Evolutionary conservation across 2,797 vertebrate genomes (phyloP), one percentile per base, ranked within the genome.

Genomic region (Halcyon chelicuti): DNA sequence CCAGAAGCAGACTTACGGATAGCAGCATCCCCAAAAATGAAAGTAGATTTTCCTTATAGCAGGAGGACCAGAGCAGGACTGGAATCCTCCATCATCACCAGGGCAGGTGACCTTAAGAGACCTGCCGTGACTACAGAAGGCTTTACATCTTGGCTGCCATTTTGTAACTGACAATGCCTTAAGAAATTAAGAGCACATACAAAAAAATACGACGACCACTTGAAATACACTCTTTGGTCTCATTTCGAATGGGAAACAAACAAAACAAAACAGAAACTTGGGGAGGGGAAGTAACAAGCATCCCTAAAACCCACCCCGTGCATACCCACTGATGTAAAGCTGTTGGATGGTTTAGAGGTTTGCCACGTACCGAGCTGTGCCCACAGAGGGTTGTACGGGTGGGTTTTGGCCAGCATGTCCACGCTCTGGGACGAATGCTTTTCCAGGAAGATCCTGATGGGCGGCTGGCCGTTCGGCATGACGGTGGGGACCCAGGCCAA

Each of bases 401-500:
- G 99, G 25, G 99, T 99, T 97, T 99, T 99, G 83, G 99, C 99
- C 98, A 99, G 98, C 99, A 99, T 98, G 98, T 99, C 99, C 62
- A 99, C 99, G 22, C 99, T 99, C 97, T 99, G 98, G 35, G 99
- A 99, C 58, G 99, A 99, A 98, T 99, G 99, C 94, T 99, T 99
- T 97, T 99, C 99, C 75, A 99, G 98, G 98, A 99, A 99, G 97
- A 99, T 99, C 95, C 99, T 99, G 95, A 99, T 99, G 29, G 99
- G 99, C 5, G 99, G 99, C 65, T 99, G 99, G 58, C 99, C 99
- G 37, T 99, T 99, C 78, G 99, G 99, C 99, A 99, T 99, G 90
- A 99, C 99, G 0, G 99, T 99, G 83, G 99, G 99, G n/a, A 99
- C 99, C 99, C 99, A 99, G 92, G 99, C 99, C 97, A 99, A 97